These are phyloP conservation scores for Crotalus tigris DNA, from an alignment of 2,113 vertebrate species.

Conservation along the genomic window DNA sequence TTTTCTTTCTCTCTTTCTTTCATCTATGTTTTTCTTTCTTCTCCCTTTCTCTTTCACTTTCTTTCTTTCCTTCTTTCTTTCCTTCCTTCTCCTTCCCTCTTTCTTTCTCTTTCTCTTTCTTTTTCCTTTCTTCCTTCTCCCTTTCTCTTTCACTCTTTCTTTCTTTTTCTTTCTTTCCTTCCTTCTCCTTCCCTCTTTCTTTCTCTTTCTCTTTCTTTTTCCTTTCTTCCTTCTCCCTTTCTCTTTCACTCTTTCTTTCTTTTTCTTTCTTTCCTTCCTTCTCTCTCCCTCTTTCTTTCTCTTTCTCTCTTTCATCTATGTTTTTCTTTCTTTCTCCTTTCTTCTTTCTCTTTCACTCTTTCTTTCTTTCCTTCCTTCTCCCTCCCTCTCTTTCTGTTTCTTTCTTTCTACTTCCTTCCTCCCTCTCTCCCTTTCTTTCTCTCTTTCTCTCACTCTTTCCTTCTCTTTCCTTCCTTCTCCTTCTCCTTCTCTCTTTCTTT, in stretches of 20 bases:
- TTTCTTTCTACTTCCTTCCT: no score
- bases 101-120: accelerated
- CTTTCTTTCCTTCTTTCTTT: no score
- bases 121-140: neutral
- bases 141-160: conserved; percentile 19
- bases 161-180: neutral
- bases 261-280: no score
- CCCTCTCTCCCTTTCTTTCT: neutral
- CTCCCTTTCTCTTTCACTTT: neutral
- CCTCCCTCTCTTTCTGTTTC: neutral
- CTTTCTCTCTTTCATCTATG: neutral
- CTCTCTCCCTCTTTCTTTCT: no score
- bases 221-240: no score
- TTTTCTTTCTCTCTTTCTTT: no score
- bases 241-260: neutral
- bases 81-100: no score
- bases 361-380: neutral
- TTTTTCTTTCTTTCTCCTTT: accelerated
- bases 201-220: neutral
- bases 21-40: neutral
- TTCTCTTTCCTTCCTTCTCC: no score
- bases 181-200: no score
- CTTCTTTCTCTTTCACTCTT: no score
- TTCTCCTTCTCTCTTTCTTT: neutral
- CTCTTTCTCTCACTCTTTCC: neutral